Conservation (phyloP, 2,888 invertebrate genomes). For the Galerucella pusilla region DNA sequence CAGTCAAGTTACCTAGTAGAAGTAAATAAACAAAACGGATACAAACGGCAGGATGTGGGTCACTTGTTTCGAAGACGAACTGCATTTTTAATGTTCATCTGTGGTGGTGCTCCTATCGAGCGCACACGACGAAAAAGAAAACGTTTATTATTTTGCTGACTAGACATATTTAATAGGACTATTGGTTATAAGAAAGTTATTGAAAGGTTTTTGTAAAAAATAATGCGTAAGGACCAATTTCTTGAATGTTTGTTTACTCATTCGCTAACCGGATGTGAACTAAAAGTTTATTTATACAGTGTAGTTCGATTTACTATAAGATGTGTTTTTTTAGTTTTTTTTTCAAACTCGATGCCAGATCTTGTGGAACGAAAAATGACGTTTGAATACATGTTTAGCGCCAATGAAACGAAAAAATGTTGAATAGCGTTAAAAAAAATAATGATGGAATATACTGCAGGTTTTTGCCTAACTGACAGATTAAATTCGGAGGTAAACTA, state of each 20-base stretch:
- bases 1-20: conserved; percentile 2
- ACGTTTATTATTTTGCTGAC: conserved; percentile 5
- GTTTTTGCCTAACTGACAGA: too few relatives aligned
- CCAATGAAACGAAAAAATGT: too few relatives aligned
- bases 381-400: too few relatives aligned
- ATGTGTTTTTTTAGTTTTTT: too few relatives aligned
- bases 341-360: too few relatives aligned
- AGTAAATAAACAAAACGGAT: conserved; percentile 31
- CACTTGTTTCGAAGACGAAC: conserved; percentile 48
- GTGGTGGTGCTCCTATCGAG: background rate
- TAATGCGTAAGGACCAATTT: background rate
- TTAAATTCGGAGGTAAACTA: too few relatives aligned
- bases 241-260: background rate
- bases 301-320: too few relatives aligned
- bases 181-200: background rate
- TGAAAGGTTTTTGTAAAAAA: background rate
- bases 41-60: conserved; percentile 44
- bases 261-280: too few relatives aligned
- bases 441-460: too few relatives aligned
- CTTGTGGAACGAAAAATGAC: too few relatives aligned
- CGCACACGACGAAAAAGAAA: background rate
- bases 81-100: conserved; percentile 32
- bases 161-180: background rate
- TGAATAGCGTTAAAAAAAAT: too few relatives aligned
- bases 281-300: too few relatives aligned